A percentile compares a stretch with the other conserved stretches of the same genome.
Conservation (phyloP, 2,113 vertebrate genomes). For the Eubucco bourcierii region DNA sequence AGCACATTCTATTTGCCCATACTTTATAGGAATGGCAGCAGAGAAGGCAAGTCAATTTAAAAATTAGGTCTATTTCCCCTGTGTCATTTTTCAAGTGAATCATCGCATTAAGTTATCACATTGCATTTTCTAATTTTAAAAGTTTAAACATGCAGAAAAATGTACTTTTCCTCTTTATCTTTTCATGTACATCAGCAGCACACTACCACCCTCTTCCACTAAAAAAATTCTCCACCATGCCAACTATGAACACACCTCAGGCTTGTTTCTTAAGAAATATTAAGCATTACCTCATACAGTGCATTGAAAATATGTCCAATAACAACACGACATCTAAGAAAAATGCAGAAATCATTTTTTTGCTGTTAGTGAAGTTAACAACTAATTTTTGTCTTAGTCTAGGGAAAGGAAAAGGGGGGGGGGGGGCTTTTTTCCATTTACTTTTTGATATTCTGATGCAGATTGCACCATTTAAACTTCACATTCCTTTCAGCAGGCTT, state of each 20-base stretch:
- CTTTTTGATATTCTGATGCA: slow-evolving; percentile 12
- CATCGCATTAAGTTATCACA: slow-evolving; percentile 14
- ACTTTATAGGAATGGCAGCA: not conserved
- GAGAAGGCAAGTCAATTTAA: slow-evolving; percentile 32
- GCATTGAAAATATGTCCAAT: slow-evolving; percentile 33
- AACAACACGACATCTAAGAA: slow-evolving; percentile 61
- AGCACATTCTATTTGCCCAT: not conserved
- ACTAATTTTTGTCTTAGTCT: slow-evolving; percentile 25
- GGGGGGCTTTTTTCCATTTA: not conserved
- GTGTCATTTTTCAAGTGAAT: slow-evolving; percentile 50
- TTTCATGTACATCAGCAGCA: slow-evolving; percentile 45
- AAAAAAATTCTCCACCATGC: slow-evolving; percentile 30
- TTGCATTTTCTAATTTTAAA: slow-evolving; percentile 51
- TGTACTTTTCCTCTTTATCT: slow-evolving; percentile 54
- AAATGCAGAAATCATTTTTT: slow-evolving; percentile 53
- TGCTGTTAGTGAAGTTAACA: slow-evolving; percentile 55
- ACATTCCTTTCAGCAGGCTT: slow-evolving; percentile 27
- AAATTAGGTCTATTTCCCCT: slow-evolving; percentile 14
- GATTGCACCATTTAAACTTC: slow-evolving; percentile 32
- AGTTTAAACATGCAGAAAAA: slow-evolving; percentile 67
- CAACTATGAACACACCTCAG: slow-evolving; percentile 38
- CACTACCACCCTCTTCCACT: slow-evolving; percentile 33
- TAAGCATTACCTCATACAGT: slow-evolving; percentile 50
- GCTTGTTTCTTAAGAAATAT: slow-evolving; percentile 59
- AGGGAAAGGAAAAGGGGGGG: not conserved